Percentiles rank a stretch among this genome's conserved stretches.
Conservation (phyloP, 2,888 invertebrate genomes). For the Nomada ruficornis region DNA sequence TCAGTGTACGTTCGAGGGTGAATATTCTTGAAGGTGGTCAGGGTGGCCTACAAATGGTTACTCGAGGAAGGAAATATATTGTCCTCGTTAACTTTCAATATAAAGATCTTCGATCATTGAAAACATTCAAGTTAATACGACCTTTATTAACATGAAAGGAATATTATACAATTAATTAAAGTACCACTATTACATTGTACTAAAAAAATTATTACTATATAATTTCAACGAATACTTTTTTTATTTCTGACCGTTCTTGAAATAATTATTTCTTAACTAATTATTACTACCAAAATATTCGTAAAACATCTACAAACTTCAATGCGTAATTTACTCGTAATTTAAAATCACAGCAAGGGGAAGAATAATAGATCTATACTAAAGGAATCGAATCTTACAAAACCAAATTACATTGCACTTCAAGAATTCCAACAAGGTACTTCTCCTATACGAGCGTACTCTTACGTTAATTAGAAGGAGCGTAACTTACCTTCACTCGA, state of each 20-base stretch:
- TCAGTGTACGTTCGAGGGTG: neutral
- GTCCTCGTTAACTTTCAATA: too few relatives aligned
- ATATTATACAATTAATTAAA: too few relatives aligned
- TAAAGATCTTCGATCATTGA: too few relatives aligned
- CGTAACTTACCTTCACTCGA: constrained; percentile 30
- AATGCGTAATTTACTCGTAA: neutral
- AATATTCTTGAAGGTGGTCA: neutral
- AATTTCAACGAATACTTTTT: too few relatives aligned
- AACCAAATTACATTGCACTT: neutral
- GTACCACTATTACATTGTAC: too few relatives aligned
- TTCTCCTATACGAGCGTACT: neutral
- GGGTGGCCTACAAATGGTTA: neutral
- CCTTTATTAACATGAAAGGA: too few relatives aligned
- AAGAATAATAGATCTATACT: neutral
- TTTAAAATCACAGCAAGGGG: neutral
- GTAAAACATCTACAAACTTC: neutral
- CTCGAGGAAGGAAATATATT: too few relatives aligned
- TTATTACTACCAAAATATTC: too few relatives aligned
- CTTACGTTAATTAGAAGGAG: constrained; percentile 13
- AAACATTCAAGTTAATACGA: too few relatives aligned
- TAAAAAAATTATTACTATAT: too few relatives aligned
- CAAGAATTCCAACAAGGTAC: neutral
- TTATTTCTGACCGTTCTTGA: too few relatives aligned
- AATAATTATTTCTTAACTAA: too few relatives aligned
- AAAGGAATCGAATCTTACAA: neutral